These are phyloP conservation scores for Pleuronectes platessa DNA, from an alignment of 2,113 vertebrate species.

Conservation along the genomic window DNA sequence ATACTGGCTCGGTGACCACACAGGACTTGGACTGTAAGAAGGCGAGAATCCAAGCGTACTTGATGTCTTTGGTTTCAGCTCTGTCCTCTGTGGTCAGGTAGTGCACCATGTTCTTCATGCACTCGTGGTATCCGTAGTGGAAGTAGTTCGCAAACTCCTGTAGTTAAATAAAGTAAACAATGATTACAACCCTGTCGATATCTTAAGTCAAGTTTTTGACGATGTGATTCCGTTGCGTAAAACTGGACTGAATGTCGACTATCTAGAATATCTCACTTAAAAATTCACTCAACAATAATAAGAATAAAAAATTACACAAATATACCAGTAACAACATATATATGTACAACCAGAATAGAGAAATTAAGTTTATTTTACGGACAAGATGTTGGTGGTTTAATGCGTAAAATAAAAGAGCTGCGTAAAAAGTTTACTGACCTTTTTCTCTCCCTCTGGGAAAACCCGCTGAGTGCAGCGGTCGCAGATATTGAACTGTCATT, in stretches of 20 bases:
- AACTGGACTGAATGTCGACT: neutral
- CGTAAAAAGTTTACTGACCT: constrained; percentile 77
- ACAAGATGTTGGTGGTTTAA: neutral
- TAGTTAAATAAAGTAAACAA: constrained; percentile 7
- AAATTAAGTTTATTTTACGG: neutral
- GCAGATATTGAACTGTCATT: constrained; percentile 97
- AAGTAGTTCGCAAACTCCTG: constrained; percentile 98
- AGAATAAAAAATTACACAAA: neutral
- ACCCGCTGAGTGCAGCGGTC: constrained; percentile 93
- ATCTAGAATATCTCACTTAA: neutral
- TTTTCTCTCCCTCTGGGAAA: constrained; percentile 96
- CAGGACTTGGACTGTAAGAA: constrained; percentile 96
- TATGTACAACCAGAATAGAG: neutral
- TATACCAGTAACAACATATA: neutral
- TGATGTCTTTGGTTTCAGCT: constrained; percentile 96
- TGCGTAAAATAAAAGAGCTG: constrained; percentile 33
- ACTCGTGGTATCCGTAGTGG: constrained; percentile 98
- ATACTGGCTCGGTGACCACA: constrained; percentile 87
- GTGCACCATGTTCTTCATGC: constrained; percentile 98
- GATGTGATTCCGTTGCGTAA: constrained; percentile 26
- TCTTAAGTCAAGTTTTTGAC: neutral
- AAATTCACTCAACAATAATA: neutral
- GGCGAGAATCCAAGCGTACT: constrained; percentile 95
- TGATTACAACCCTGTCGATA: neutral
- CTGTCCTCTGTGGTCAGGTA: constrained; percentile 97